Base-by-base conservation (phyloP, 2,797 vertebrate genomes). In the Labroides dimidiatus region DNA sequence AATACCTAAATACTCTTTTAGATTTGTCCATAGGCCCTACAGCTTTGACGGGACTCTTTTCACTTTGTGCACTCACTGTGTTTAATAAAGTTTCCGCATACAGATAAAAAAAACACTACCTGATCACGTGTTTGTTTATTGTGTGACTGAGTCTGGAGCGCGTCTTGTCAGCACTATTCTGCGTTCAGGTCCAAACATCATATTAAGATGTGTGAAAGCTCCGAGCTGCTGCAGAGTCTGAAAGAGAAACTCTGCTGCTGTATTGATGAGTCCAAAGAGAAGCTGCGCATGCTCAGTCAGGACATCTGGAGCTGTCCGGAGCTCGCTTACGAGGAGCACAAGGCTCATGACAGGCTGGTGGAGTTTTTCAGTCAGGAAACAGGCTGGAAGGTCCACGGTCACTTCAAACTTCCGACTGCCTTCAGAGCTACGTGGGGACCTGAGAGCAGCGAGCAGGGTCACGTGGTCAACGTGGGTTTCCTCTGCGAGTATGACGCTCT, bases 401-500 rank as follows among this genome's bases (percentile, higher is more conserved):
- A 89, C 77, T 95, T 92, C 88, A 88, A 84, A 56, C 92, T 96
- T 50, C 80, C 84, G 55, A 96, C 96, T 0, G 95, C 95, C 0
- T 96, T 96, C 72, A 91, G 94, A 23, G 96, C 95, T 0, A 88
- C 93, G 0, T 97, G 95, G 95, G 81, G 63, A 13, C 57, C 75
- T 0, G 24, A 7, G 2, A 80, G 80, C 16, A 55, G 67, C 17
- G 33, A 17, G 24, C 33, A 53, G 5, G 52, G 45, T 0, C 41
- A 49, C 6, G 13, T 36, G 0, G 76, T 95, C 48, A 90, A 77
- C 16, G 6, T 96, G 59, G 94, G 87, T 23, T 95, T 96, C 57
- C 87, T 96, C 0, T 96, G 95, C 83, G 95, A 96, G 86, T 96
- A 96, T 52, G 95, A 96, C 62, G 95, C 95, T 0, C 78, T 96